Evolutionary conservation across 2,888 invertebrate genomes (phyloP).

Genomic region (Pheosia gnoma): DNA sequence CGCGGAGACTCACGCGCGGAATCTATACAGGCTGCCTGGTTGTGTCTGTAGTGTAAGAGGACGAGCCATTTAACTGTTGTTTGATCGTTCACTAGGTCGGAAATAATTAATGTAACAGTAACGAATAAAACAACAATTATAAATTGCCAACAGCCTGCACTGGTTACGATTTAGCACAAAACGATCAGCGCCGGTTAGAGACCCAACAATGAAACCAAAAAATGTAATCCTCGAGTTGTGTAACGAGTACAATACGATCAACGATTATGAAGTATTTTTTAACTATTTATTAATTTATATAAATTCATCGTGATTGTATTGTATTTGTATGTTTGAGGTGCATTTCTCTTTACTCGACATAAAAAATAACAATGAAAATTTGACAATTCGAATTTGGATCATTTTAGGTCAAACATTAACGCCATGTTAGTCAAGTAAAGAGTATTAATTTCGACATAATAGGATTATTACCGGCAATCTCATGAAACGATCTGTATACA

Average conservation of each 20-base stretch:
- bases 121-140: background rate
- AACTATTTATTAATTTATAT: background rate
- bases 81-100: no score
- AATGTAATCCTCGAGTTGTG: background rate
- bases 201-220: background rate
- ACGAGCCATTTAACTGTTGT: background rate
- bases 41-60: no score
- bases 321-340: background rate
- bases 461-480: background rate
- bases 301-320: background rate
- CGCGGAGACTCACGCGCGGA: no score
- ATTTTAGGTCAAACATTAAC: no score
- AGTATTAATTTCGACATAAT: background rate
- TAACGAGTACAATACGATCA: slow-evolving; percentile 1
- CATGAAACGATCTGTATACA: slow-evolving; percentile 37
- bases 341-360: background rate
- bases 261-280: background rate
- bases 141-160: background rate
- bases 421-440: no score
- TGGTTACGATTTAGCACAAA: slow-evolving; percentile 4
- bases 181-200: background rate
- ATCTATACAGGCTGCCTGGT: no score
- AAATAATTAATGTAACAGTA: no score
- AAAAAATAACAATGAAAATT: no score
- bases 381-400: no score